Conservation (phyloP, 2,797 vertebrate genomes). For the Steatocranus sp. region DNA sequence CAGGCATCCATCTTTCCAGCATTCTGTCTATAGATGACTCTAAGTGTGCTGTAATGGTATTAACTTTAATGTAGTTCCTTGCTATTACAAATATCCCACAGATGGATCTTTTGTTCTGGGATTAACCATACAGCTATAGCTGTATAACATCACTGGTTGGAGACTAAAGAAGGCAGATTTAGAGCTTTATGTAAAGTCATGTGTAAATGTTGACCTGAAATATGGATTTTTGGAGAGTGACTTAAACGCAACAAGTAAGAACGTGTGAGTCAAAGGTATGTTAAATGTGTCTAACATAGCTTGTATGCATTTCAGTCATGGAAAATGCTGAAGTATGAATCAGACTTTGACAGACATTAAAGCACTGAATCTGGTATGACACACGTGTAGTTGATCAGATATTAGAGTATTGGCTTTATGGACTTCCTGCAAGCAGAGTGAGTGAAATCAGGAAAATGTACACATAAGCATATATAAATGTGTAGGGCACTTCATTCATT, state of each 20-base stretch:
- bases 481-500: background rate
- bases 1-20: background rate
- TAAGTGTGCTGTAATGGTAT: slow-evolving; percentile 1
- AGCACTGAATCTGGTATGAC: background rate
- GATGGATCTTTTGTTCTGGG: slow-evolving; percentile 10
- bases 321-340: background rate
- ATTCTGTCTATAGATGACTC: slow-evolving; percentile 23
- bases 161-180: slow-evolving; percentile 24
- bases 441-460: background rate
- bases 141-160: slow-evolving; percentile 27
- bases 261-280: background rate
- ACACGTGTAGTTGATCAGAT: background rate
- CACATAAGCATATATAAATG: background rate
- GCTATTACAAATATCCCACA: slow-evolving; percentile 8
- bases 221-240: background rate
- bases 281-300: background rate
- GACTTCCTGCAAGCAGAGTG: background rate
- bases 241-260: background rate
- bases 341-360: background rate
- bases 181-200: slow-evolving; percentile 7
- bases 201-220: slow-evolving; percentile 22
- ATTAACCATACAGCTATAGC: slow-evolving; percentile 21
- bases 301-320: background rate
- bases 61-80: slow-evolving; percentile 13
- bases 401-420: background rate